phyloP scores from a whole-genome alignment of 2,888 invertebrate species.

The Ophion costatus region DNA sequence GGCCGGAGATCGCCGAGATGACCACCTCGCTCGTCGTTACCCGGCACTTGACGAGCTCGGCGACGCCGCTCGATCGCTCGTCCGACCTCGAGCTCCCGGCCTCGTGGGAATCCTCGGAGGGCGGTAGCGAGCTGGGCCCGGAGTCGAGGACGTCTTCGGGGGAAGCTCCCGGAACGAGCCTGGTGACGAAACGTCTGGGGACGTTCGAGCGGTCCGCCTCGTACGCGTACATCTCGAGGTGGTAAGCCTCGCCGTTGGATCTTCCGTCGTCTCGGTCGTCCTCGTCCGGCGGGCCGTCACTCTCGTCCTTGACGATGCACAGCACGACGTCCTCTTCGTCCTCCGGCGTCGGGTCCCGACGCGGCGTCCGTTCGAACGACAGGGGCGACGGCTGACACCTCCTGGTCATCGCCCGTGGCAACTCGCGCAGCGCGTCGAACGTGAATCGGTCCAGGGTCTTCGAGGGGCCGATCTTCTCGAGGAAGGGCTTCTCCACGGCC shows the following conservation, averaged over 20 bases:
- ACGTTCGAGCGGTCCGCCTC: conserved; percentile 80
- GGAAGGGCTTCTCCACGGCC: conserved; percentile 79
- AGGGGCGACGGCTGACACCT: conserved; percentile 62
- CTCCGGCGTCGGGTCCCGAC: conserved; percentile 29
- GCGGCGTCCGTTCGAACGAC: conserved; percentile 46
- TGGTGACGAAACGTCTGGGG: too few relatives aligned
- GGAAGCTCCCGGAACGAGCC: conserved; percentile 66
- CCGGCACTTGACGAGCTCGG: conserved; percentile 78
- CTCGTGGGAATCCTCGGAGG: conserved; percentile 69
- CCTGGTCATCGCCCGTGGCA: conserved; percentile 57
- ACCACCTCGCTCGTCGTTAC: conserved; percentile 81
- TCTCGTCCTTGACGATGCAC: conserved; percentile 51
- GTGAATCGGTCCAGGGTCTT: conserved; percentile 80
- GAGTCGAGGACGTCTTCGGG: conserved; percentile 78
- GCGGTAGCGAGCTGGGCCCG: conserved; percentile 76
- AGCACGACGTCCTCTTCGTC: conserved; percentile 51
- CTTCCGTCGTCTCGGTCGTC: neutral
- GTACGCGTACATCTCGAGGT: conserved; percentile 82
- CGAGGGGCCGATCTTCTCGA: conserved; percentile 80
- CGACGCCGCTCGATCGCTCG: conserved; percentile 65
- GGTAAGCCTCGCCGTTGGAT: conserved; percentile 77
- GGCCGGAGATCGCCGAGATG: conserved; percentile 71
- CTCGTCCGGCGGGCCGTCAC: conserved; percentile 31
- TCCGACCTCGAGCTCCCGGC: conserved; percentile 63
- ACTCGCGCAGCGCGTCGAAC: conserved; percentile 74